Percentiles rank a stretch among this genome's conserved stretches.
These are phyloP conservation scores for Malacoraja senta DNA, from an alignment of 2,797 vertebrate species.

Conservation along the genomic window DNA sequence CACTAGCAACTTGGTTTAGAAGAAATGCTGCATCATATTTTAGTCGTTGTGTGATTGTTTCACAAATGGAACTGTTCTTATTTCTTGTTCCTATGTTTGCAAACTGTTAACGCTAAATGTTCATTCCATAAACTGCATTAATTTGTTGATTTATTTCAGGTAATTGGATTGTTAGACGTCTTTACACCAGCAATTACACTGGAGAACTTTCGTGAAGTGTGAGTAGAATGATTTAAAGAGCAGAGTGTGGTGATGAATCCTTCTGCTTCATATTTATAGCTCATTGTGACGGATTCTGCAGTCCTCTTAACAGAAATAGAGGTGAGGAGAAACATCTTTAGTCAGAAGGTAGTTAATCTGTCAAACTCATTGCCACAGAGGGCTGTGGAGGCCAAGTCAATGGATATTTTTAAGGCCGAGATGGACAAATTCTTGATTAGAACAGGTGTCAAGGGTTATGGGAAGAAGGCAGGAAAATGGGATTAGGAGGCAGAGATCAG, in stretches of 20 bases:
- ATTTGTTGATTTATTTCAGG: slow-evolving; percentile 53
- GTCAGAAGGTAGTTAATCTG: too few relatives aligned
- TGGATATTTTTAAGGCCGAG: too few relatives aligned
- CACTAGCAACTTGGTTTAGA: background rate
- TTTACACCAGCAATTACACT: slow-evolving; percentile 85
- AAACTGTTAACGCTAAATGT: background rate
- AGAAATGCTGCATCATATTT: background rate
- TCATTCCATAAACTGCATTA: background rate
- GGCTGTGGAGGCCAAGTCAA: too few relatives aligned
- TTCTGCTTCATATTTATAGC: background rate
- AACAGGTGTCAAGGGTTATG: too few relatives aligned
- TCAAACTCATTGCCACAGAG: too few relatives aligned
- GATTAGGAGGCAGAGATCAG: too few relatives aligned
- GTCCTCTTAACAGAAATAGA: background rate
- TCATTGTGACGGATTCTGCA: background rate
- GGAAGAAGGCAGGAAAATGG: too few relatives aligned
- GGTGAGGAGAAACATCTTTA: too few relatives aligned
- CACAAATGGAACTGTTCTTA: background rate
- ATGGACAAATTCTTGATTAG: too few relatives aligned
- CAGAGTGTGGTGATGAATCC: background rate
- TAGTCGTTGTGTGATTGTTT: background rate
- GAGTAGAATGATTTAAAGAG: slow-evolving; percentile 47
- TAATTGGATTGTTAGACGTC: slow-evolving; percentile 90
- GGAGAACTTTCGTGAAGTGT: slow-evolving; percentile 94
- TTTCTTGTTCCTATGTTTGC: background rate